phyloP scores from a whole-genome alignment of 2,113 vertebrate species.

The Piaya cayana region DNA sequence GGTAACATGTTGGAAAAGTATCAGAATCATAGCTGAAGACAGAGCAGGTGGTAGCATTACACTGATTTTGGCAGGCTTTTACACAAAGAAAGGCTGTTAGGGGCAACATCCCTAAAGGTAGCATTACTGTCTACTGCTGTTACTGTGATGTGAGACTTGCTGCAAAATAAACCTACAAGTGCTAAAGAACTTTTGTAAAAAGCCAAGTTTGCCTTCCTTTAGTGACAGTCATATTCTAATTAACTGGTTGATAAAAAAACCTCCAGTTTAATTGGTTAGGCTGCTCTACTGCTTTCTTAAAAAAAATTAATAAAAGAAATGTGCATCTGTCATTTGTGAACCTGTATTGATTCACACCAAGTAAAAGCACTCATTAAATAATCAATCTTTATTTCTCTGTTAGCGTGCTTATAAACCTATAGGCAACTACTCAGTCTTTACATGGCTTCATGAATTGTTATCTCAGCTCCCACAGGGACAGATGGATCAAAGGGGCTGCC shows the following conservation, averaged over 20 bases:
- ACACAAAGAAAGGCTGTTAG: neutral
- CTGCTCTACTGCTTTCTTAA: neutral
- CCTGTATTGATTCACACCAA: neutral
- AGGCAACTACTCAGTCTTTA: neutral
- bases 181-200: neutral
- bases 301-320: neutral
- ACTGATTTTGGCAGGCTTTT: neutral
- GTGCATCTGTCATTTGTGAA: neutral
- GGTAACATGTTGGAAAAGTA: neutral
- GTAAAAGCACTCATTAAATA: neutral
- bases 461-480: neutral
- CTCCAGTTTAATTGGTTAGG: neutral
- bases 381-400: neutral
- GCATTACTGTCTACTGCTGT: neutral
- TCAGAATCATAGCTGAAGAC: neutral
- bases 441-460: neutral
- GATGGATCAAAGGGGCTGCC: neutral
- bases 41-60: neutral
- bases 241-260: neutral
- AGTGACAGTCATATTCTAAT: neutral
- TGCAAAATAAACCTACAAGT: neutral
- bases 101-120: neutral
- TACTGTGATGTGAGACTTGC: neutral
- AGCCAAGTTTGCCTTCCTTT: neutral
- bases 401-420: neutral